Evolutionary conservation across 2,888 invertebrate species (phyloP), one percentile per base, ranked within the genome.

Genomic region (Amiota minor): DNA sequence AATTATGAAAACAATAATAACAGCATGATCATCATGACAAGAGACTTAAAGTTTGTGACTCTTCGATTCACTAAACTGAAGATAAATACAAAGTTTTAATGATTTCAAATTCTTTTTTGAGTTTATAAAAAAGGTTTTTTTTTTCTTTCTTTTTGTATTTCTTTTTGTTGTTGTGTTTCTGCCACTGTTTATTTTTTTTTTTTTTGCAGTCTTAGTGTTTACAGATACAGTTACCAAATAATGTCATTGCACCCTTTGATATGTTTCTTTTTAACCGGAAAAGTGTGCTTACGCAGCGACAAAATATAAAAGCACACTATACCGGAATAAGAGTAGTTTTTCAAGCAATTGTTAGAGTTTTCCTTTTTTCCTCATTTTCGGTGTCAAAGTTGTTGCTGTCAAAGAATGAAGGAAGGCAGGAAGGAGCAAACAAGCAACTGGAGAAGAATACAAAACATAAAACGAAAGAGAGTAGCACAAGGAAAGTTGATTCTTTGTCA

Each of bases 301-400:
- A 16, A 35, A 35, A 53, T n/a, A 53, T 53, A 16, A 53, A 53
- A 53, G 53, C 53, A 53, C 59, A 59, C n/a, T 18, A 20, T 18
- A 59, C 59, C 59, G 59, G 59, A 59, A 59, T 59, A 16, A 18
- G 20, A 59, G 59, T 59, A 35, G 62, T 62, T 62, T 35, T 18
- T 23, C 18, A 59, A 12, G 59, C 18, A 59, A 18, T 62, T 10
- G 23, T 18, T 20, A 20, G 59, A 20, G 18, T 18, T 20, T 9
- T 18, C 2, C 20, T 59, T 59, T 16, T 45, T 62, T n/a, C 12
- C 18, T 6, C 6, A 20, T 59, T 59, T 59, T 59, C 20, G 59
- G 59, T 53, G 53, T 53, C 59, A 20, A 59, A 59, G 20, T 59
- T 53, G 53, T 16, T 16, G 35, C 35, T 8, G 6, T 35, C 35